These are phyloP conservation scores for Zoanthus solanderi DNA, from an alignment of 92 coral and sea anemone genomes.

Conservation along the genomic window DNA sequence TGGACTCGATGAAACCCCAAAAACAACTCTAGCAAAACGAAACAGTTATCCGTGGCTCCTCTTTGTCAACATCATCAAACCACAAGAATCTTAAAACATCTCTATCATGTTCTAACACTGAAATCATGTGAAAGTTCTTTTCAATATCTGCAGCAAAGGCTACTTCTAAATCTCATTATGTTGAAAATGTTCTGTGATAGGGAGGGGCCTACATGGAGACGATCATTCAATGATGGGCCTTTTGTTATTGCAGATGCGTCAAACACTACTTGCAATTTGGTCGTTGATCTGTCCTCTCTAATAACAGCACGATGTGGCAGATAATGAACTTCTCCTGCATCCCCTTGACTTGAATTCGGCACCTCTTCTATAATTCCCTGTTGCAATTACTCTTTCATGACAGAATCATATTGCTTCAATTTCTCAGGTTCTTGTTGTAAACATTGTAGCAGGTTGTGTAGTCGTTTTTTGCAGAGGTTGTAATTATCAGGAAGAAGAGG, in stretches of 20 bases:
- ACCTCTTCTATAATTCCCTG: constrained; percentile 70
- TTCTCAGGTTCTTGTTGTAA: constrained; percentile 52
- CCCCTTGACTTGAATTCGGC: neutral
- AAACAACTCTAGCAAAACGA: neutral
- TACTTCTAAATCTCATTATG: constrained; percentile 47
- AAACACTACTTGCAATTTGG: constrained; percentile 69
- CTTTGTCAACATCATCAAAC: constrained; percentile 7
- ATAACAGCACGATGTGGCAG: constrained; percentile 78
- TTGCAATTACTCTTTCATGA: constrained; percentile 59
- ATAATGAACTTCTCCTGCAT: constrained; percentile 68
- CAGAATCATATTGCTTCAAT: constrained; percentile 62
- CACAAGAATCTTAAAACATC: constrained; percentile 73
- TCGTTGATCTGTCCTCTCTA: constrained; percentile 67
- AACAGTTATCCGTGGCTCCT: too few species aligned
- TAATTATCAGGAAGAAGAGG: constrained; percentile 63
- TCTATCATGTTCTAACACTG: constrained; percentile 35
- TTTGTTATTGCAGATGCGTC: constrained; percentile 72
- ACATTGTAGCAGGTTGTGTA: constrained; percentile 19
- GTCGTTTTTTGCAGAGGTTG: constrained; percentile 36
- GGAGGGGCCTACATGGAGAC: constrained; percentile 58
- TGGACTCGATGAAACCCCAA: neutral
- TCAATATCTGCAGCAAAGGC: constrained; percentile 66
- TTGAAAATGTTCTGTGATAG: constrained; percentile 47
- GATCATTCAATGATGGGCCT: constrained; percentile 73
- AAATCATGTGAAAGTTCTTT: constrained; percentile 63